phyloP scores from a whole-genome alignment of 2,113 vertebrate species.

The Ardeotis arabs region DNA sequence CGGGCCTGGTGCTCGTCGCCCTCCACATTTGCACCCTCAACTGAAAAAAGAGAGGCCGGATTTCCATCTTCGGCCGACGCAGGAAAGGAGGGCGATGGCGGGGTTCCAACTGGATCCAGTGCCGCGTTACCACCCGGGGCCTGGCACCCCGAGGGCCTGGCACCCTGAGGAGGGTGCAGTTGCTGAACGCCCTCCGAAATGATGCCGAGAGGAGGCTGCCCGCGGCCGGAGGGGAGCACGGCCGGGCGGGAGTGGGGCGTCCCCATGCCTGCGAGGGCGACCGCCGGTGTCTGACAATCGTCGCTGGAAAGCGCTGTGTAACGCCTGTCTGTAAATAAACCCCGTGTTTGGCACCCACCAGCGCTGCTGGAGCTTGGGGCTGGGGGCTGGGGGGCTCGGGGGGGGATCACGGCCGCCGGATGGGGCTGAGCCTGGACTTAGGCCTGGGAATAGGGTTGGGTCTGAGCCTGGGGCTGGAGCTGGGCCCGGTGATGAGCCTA shows the following conservation, averaged over 20 bases:
- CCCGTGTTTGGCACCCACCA: conserved; percentile 54
- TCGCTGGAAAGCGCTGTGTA: conserved; percentile 16
- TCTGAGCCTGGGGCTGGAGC: background rate
- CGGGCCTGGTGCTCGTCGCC: accelerated
- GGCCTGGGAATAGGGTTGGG: too few relatives aligned
- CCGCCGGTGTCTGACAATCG: conserved; percentile 57
- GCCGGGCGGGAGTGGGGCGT: background rate
- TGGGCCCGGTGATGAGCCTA: too few relatives aligned
- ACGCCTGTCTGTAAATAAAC: conserved; percentile 70
- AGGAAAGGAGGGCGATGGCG: accelerated
- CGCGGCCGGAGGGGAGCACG: accelerated
- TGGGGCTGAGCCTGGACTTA: background rate
- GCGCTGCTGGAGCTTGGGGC: background rate
- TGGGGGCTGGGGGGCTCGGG: too few relatives aligned
- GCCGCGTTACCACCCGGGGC: accelerated
- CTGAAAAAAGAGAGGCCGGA: background rate
- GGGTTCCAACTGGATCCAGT: background rate
- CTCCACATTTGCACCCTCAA: accelerated
- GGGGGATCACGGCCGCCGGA: background rate
- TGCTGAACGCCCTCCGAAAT: accelerated
- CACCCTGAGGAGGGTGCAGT: accelerated
- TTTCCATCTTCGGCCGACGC: accelerated
- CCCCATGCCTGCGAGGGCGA: background rate
- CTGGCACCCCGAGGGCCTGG: too few relatives aligned
- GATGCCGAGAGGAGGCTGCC: background rate